Conservation (phyloP, 2,888 invertebrate genomes). For the Buathra laborator region DNA sequence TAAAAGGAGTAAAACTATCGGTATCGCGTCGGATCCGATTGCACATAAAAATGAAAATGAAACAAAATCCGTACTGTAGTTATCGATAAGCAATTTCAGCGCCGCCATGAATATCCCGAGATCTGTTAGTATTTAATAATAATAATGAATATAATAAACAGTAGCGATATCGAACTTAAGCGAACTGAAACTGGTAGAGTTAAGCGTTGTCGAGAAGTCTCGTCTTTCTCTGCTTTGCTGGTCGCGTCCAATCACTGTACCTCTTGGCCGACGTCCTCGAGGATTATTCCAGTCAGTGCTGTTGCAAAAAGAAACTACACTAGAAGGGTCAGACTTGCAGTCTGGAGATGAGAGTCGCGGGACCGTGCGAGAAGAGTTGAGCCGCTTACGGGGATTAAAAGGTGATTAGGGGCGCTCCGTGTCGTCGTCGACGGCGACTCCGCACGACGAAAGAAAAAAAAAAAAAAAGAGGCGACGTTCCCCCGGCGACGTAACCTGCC, state of each 20-base stretch:
- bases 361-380: constrained; percentile 24
- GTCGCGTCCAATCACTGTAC: not conserved
- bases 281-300: constrained; percentile 9
- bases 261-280: not conserved
- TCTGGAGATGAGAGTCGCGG: not conserved
- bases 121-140: too few species aligned
- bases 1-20: too few species aligned
- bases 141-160: too few species aligned
- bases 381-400: constrained; percentile 54
- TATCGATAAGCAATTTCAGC: too few species aligned
- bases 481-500: not conserved
- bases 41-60: too few species aligned
- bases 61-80: too few species aligned
- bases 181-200: too few species aligned
- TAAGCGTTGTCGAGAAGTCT: too few species aligned
- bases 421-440: not conserved
- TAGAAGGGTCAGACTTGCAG: constrained; percentile 4
- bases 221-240: too few species aligned
- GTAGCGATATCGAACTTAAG: too few species aligned
- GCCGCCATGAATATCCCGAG: too few species aligned
- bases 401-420: constrained; percentile 48
- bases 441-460: not conserved
- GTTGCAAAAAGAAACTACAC: not conserved
- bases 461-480: not conserved
- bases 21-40: too few species aligned